These are phyloP conservation scores for Ochotona princeps DNA, from an alignment of 2,113 vertebrate genomes.

Conservation along the genomic window DNA sequence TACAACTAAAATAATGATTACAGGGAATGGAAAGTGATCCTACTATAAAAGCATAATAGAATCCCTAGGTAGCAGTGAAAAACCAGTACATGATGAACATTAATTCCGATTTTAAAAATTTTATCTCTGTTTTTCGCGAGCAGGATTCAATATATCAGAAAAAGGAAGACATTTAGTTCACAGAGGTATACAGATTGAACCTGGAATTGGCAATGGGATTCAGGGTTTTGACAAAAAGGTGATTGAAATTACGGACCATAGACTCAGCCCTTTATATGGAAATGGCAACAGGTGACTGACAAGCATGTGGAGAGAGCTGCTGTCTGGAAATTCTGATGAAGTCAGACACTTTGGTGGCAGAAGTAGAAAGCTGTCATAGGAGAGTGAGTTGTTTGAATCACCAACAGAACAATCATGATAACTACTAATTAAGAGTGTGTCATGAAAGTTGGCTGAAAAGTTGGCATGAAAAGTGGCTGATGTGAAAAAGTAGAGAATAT, in stretches of 20 bases:
- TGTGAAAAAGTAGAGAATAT: background rate
- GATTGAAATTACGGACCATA: background rate
- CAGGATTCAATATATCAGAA: background rate
- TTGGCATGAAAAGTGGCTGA: background rate
- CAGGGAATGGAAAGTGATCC: background rate
- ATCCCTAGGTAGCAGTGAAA: background rate
- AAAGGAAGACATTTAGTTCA: background rate
- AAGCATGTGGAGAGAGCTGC: background rate
- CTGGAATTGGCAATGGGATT: background rate
- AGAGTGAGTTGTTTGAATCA: slow-evolving; percentile 6
- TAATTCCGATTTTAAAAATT: background rate
- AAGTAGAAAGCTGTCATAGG: background rate
- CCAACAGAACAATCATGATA: background rate
- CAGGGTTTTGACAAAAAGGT: background rate
- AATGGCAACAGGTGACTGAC: background rate
- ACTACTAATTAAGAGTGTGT: background rate
- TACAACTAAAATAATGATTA: background rate
- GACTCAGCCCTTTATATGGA: background rate
- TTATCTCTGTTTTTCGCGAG: slow-evolving; percentile 1
- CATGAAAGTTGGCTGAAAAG: background rate
- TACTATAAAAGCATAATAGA: background rate
- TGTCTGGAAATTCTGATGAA: background rate
- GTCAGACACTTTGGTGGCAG: background rate
- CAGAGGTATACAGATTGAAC: background rate
- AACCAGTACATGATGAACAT: background rate